Base-by-base conservation (phyloP, 2,113 vertebrate genomes). In the Anoura caudifer region DNA sequence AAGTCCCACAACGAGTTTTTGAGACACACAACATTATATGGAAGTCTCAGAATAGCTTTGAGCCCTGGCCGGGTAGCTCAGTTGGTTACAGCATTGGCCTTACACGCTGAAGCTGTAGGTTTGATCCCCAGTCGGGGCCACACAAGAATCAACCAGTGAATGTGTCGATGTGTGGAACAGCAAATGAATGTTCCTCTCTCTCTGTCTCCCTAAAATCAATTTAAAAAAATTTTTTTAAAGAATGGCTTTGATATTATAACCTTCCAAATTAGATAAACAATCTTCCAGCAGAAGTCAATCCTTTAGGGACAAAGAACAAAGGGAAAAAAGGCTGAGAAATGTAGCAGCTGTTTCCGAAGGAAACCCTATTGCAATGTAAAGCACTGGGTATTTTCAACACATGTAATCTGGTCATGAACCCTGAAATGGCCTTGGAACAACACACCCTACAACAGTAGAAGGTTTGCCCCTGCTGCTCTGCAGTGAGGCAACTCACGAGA, bases 41-140 rank as follows among this genome's bases (percentile, higher is more conserved):
- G 82, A 85, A 86, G 73, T n/a, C 75, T 93, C 76, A 33, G 88
- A 93, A 72, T 73, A 63, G 33, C 52, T 95, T 56, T 83, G 19
- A 82, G 24, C 59, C 26, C 59, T 61, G 59, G 24, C 59, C 22
- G 26, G 24, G 59, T 61, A 61, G 26, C 59, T 63, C 26, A 31
- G 13, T 63, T 63, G 61, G 28, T 63, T 31, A 63, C 28, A 13
- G 20, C 61, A 31, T 63, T 13, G 10, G 61, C 61, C 61, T 31
- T 4, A 31, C 28, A 31, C 4, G 4, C 12, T 28, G 14, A 63
- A 63, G 61, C 26, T 31, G 28, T 26, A 63, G 61, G 61, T 13
- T 61, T 61, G 59, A 61, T 61, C 13, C 28, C 61, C 13, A 15
- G 28, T 31, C 26, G 31, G 61, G 28, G 61, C 61, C 24, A 31